Conservation (phyloP, 2,797 vertebrate genomes). For the Chromis chromis region DNA sequence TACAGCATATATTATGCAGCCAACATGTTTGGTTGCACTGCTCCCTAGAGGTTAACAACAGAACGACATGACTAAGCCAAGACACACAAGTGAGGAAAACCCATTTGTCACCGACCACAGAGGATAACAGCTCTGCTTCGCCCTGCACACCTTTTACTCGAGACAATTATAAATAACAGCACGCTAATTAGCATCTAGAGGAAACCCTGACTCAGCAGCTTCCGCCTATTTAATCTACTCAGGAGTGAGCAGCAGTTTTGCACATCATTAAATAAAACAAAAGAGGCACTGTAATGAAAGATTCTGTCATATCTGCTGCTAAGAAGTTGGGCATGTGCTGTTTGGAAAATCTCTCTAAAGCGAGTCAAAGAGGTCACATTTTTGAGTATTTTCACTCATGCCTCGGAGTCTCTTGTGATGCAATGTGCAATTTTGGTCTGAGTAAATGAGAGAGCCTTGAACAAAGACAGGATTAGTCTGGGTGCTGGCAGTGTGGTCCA, state of each 20-base stretch:
- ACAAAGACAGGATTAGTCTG: slow-evolving; percentile 78
- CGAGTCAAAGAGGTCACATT: slow-evolving; percentile 26
- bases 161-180: slow-evolving; percentile 64
- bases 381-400: slow-evolving; percentile 42
- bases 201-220: slow-evolving; percentile 63
- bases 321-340: background rate
- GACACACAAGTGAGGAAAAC: slow-evolving; percentile 17
- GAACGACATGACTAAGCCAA: slow-evolving; percentile 25
- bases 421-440: slow-evolving; percentile 61
- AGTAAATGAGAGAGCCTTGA: slow-evolving; percentile 68
- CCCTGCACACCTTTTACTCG: slow-evolving; percentile 56
- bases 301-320: background rate
- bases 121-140: slow-evolving; percentile 43
- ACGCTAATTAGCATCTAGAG: slow-evolving; percentile 55
- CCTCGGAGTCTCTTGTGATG: slow-evolving; percentile 52
- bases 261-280: slow-evolving; percentile 28
- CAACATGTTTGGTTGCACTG: slow-evolving; percentile 50
- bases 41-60: slow-evolving; percentile 45
- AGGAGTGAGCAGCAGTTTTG: slow-evolving; percentile 28
- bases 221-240: slow-evolving; percentile 44
- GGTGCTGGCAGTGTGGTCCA: slow-evolving; percentile 67
- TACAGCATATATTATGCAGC: background rate
- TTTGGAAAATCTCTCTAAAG: slow-evolving; percentile 22
- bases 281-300: background rate
- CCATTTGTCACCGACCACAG: slow-evolving; percentile 51